phyloP scores from a whole-genome alignment of 2,113 vertebrate species.

The Indicator indicator region DNA sequence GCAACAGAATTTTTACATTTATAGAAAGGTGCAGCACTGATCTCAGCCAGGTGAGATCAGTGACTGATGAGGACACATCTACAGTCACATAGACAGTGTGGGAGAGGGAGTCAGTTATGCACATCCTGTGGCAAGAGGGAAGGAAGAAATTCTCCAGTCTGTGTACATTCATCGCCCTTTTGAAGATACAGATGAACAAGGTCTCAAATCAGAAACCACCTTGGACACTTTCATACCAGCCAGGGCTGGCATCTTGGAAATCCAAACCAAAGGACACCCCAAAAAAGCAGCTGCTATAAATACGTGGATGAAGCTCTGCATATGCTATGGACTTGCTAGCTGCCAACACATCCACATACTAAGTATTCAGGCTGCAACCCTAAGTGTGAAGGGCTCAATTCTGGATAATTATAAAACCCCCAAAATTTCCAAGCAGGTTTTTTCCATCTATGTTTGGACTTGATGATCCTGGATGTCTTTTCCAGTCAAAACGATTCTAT shows the following conservation, averaged over 20 bases:
- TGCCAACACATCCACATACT: not conserved
- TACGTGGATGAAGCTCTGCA: not conserved
- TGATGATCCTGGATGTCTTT: too few species aligned
- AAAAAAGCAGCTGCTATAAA: not conserved
- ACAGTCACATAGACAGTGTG: accelerated
- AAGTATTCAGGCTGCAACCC: not conserved
- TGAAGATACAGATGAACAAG: not conserved
- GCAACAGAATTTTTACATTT: not conserved
- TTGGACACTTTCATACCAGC: not conserved
- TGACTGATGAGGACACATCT: not conserved
- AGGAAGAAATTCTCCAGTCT: not conserved
- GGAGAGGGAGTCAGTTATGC: not conserved
- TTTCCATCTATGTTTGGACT: not conserved
- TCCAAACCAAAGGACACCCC: not conserved
- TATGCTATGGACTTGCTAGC: not conserved
- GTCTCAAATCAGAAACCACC: not conserved
- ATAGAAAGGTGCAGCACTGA: not conserved
- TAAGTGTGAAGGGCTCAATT: not conserved
- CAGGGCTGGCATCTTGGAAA: not conserved
- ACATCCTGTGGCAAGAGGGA: not conserved
- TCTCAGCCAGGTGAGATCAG: not conserved
- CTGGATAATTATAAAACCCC: not conserved
- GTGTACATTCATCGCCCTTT: too few species aligned
- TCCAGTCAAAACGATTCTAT: too few species aligned
- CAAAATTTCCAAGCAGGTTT: not conserved